Base-by-base conservation (phyloP, 2,888 invertebrate species). In the Harpalus rubripes region DNA sequence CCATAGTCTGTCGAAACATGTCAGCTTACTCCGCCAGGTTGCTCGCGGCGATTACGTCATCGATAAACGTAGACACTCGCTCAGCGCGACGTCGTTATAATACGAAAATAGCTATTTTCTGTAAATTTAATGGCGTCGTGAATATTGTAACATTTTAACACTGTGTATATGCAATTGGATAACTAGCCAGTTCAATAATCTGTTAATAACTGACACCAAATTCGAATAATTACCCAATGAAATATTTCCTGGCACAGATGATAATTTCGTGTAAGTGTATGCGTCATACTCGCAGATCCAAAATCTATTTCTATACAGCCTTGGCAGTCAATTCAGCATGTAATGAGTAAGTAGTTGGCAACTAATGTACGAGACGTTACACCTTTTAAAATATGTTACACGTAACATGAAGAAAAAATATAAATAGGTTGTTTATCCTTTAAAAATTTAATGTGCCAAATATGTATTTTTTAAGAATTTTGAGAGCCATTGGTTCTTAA, bases 301-400 rank as follows among this genome's bases (percentile, higher is more conserved):
- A 80, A 65, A 63, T 61, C 81, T 81, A 81, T 63, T 63, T 81
- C 32, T 63, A 32, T 41, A 22, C 41, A 81, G 41, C 81, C 81
- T 81, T 81, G 81, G 81, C 81, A 81, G 65, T 81, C 81, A 81
- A 81, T 81, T 81, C 65, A 52, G 44, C 32, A 32, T 12, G 44
- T 52, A 52, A 52, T 52, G 44, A 52, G 44, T 12, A 52, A 52
- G 59, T 18, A 41, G 32, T 41, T 39, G 10, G 61, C 61, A 52
- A 4, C 44, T 4, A 1, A 32, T 32, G 32, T 5, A 32, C 44
- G 12, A 52, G 44, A 52, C 44, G 6, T 6, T 52, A 52, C 44
- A 52, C 44, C 44, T 52, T 52, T 32, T 52, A 52, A 8, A 52
- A 8, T 52, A 52, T 12, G 44, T 52, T 3, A 52, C 44, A 52